Evolutionary conservation across 2,113 vertebrate genomes (phyloP), one percentile per base, ranked within the genome.

Genomic region (Dolichallabes microphthalmus): DNA sequence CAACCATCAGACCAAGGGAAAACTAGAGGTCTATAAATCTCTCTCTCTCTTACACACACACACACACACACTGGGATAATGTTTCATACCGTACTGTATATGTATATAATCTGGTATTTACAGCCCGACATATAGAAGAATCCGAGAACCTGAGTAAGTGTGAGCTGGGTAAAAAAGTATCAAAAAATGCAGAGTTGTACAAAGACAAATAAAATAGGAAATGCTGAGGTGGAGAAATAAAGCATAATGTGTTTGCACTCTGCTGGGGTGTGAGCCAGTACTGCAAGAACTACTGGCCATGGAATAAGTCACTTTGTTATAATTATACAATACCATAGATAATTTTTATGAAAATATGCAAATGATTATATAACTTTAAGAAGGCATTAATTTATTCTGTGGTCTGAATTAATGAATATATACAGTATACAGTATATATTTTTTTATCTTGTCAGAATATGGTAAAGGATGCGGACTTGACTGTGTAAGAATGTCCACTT

Each of bases 1-100:
- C 85, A 86, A 84, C 82, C 85, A 83, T 86, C 85, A 90, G 75
- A 90, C 75, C 80, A 69, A 88, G 69, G 84, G 87, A 81, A 88
- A 89, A 84, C 63, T 84, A 74, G 63, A 81, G 58, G 60, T 35
- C 32, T 88, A 88, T 80, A 87, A 83, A 89, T 87, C 76, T 80
- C 79, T 50, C 82, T 55, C 64, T 64, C 39, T 55, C 35, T 19
- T 66, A 32, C 86, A 27, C 50, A 55, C 53, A 2, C 64, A 63
- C 57, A 45, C 32, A 68, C 63, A 73, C 30, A 0, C 60, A 58
- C 83, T 87, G 45, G 60, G 82, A 81, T 87, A 71, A 88, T 87
- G 82, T 88, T 75, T 87, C 77, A 76, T 74, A 66, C 68, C 82
- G n/a, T n/a, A n/a, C n/a, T n/a, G 35, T 32, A 82, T 82, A 58